Evolutionary conservation across 2,888 invertebrate species (phyloP).

Genomic region (Crocallis elinguaria): DNA sequence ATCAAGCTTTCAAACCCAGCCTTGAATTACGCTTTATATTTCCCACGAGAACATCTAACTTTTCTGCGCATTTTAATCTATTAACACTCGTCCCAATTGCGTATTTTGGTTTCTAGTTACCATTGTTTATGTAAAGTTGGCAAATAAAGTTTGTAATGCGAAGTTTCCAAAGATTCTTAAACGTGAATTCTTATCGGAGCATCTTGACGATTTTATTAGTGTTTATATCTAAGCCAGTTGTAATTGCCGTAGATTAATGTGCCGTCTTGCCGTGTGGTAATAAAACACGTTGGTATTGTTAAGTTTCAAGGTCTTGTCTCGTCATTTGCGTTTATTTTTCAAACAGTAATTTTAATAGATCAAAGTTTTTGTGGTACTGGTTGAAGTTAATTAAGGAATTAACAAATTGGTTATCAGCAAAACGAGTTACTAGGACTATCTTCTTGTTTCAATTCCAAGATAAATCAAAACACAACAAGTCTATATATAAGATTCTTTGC

Average conservation of each 20-base stretch:
- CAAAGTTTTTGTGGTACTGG: no score
- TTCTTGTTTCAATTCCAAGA: no score
- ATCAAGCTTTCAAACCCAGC: constrained; percentile 52
- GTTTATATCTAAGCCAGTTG: constrained; percentile 48
- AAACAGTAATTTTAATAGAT: neutral
- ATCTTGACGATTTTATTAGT: constrained; percentile 71
- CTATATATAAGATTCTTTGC: no score
- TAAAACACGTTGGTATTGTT: constrained; percentile 37
- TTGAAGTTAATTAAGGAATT: no score
- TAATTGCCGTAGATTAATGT: constrained; percentile 51
- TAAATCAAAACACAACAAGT: no score
- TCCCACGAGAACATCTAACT: constrained; percentile 62
- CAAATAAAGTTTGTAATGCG: constrained; percentile 64
- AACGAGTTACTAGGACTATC: no score
- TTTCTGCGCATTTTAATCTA: constrained; percentile 50
- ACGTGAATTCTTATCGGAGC: constrained; percentile 50
- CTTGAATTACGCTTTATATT: constrained; percentile 58
- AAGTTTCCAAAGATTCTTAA: constrained; percentile 59
- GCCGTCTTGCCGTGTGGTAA: constrained; percentile 42
- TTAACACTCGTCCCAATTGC: constrained; percentile 54
- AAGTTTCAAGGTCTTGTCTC: constrained; percentile 38
- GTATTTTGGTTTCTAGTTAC: constrained; percentile 48
- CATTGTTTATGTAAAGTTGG: constrained; percentile 64
- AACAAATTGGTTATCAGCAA: no score
- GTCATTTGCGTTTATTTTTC: constrained; percentile 14